Evolutionary conservation across 2,113 vertebrate genomes (phyloP).

Genomic region (Paramormyrops kingsleyae): DNA sequence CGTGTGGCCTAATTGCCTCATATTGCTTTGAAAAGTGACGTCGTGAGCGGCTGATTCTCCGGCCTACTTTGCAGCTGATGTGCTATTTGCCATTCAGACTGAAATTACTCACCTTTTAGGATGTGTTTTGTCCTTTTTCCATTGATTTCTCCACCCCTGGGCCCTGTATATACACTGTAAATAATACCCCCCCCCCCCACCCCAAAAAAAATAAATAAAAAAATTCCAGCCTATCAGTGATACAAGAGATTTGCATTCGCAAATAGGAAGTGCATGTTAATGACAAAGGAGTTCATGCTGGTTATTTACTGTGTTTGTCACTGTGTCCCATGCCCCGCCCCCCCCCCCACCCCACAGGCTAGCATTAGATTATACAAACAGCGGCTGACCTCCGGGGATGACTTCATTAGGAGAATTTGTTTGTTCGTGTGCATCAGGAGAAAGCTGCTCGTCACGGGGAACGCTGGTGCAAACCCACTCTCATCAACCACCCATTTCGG

Average conservation of each 20-base stretch:
- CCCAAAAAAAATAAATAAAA: neutral
- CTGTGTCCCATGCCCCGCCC: neutral
- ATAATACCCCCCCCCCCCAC: neutral
- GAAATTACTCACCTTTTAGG: neutral
- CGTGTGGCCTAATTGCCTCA: neutral
- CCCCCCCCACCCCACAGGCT: neutral
- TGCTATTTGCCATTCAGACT: neutral
- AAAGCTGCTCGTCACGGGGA: too few species aligned
- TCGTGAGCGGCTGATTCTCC: neutral
- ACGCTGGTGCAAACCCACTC: neutral
- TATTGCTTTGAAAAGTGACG: neutral
- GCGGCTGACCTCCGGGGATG: neutral
- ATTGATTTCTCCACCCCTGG: neutral
- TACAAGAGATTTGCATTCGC: neutral
- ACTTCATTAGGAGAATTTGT: slow-evolving; percentile 8
- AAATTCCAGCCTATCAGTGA: neutral
- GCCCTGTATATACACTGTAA: neutral
- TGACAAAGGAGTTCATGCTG: neutral
- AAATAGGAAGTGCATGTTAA: neutral
- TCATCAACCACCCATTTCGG: neutral
- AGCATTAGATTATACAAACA: slow-evolving; percentile 16
- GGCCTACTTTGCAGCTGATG: neutral
- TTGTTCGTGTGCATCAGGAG: neutral
- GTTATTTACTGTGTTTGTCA: neutral
- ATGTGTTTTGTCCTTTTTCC: neutral